Base-by-base conservation (phyloP, 2,113 vertebrate genomes). In the Edolisoma coerulescens region DNA sequence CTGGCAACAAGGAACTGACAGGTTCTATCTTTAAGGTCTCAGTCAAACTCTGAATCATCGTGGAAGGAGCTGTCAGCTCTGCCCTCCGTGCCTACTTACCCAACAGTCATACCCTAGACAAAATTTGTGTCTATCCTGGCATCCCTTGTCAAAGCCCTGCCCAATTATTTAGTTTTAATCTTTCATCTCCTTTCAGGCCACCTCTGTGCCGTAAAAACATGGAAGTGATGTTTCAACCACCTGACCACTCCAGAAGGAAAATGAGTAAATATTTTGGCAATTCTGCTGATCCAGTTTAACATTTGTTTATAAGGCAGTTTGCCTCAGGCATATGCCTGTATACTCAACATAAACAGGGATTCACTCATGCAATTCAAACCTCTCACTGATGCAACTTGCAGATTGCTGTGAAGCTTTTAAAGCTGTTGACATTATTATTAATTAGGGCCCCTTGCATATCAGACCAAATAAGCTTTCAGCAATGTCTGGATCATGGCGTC, bases 371-470 rank as follows among this genome's bases (percentile, higher is more conserved):
- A 94, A 78, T 61, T 91, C 93, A 92, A 91, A 87, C 84, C 80
- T 63, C 68, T 70, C 81, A 74, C 76, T 63, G 73, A 74, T 93
- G 80, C 35, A 93, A 81, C 64, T 8, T 84, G 33, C 52, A 87
- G 47, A 47, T 20, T 63, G 56, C 83, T 90, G 59, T 59, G 75
- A 94, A 95, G 71, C 88, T 80, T 85, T 76, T 78, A 83, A 95
- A 90, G 79, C 47, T 84, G 71, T 30, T 87, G 80, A 87, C 89
- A 78, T 59, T 60, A 76, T 82, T 93, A 90, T 93, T 90, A 95
- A 93, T 92, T 81, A 87, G 61, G 13, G 56, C 28, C 71, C 60
- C 69, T 59, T 60, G 47, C 64, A n/a, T 78, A 92, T 89, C 71
- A 87, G 50, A 71, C 52, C 83, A 84, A 92, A 73, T 63, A 92